Evolutionary conservation across 2,888 invertebrate species (phyloP), one percentile per base, ranked within the genome.

Genomic region (Athripsodes cinereus): DNA sequence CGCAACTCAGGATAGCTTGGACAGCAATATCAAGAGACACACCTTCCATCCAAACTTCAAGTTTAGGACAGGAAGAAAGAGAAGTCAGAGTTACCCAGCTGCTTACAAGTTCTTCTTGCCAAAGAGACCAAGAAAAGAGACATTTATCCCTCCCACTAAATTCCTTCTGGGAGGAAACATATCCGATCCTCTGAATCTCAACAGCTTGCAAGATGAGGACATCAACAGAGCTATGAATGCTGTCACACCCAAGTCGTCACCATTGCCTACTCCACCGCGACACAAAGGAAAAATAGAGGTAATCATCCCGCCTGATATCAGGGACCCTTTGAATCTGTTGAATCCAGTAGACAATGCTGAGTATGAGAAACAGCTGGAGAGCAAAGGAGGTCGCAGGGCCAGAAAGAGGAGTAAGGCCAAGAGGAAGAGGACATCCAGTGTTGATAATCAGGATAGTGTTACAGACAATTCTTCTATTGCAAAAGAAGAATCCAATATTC

Each of bases 91-190:
- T 68, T 86, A 86, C 66, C 82, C 83, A 22, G 79, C 81, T 20
- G 79, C 83, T 66, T 85, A 86, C 2, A 90, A 91, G 70, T 87
- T 87, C 71, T 86, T 86, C 69, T 79, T 87, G 51, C 86, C 87
- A 0, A 89, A 89, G 67, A 81, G 88, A 58, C 81, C 87, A 53
- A 84, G 88, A 64, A 88, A 88, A 67, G 85, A 87, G 65, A 82
- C 82, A 56, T 84, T 89, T 65, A 90, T 93, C 67, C 87, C 93
- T 53, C 96, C 96, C 0, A 93, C 93, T 1, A 95, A 95, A 72
- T 96, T 97, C 74, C 76, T 94, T 2, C 81, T 96, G 1, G 97
- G 96, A 48, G 97, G 96, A 8, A 96, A 94, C 72, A 96, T 96
- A 65, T 89, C 89, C 65, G 97, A 97, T 79, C 97, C 96, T 0